Evolutionary conservation across 2,113 vertebrate genomes (phyloP).

Genomic region (Sminthopsis crassicaudata): DNA sequence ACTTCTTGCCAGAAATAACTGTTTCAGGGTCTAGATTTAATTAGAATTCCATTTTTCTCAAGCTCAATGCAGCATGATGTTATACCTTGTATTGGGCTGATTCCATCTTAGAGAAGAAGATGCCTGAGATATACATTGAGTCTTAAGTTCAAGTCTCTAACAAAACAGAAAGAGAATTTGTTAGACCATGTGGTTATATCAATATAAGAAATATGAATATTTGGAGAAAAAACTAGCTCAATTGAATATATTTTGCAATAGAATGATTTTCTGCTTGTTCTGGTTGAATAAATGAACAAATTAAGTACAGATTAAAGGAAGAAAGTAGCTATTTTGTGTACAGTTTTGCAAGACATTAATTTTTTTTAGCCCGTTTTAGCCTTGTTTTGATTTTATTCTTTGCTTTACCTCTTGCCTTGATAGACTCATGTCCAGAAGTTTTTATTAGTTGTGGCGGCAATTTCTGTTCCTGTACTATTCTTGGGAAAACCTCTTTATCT

Average conservation of each 20-base stretch:
- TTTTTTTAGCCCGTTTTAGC: fast-evolving
- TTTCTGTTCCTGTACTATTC: constrained; percentile 93
- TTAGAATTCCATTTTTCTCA: neutral
- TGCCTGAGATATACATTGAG: neutral
- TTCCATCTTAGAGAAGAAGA: neutral
- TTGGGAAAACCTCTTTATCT: constrained; percentile 95
- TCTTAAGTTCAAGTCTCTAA: neutral
- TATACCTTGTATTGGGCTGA: neutral
- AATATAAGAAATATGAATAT: neutral
- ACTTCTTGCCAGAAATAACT: neutral
- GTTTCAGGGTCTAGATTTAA: neutral
- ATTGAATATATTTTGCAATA: neutral
- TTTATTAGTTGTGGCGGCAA: constrained; percentile 87
- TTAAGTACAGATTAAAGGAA: neutral
- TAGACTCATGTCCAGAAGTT: constrained; percentile 91
- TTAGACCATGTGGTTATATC: neutral
- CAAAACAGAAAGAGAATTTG: neutral
- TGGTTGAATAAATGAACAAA: neutral
- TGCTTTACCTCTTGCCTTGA: neutral
- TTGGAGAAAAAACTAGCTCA: fast-evolving
- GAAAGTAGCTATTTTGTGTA: neutral
- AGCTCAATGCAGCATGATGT: no score
- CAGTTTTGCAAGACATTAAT: neutral
- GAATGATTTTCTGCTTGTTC: neutral
- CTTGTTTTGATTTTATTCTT: fast-evolving